A percentile compares a stretch with the other conserved stretches of the same genome.
phyloP scores from a whole-genome alignment of 2,113 vertebrate species.

The Seriola rivoliana region DNA sequence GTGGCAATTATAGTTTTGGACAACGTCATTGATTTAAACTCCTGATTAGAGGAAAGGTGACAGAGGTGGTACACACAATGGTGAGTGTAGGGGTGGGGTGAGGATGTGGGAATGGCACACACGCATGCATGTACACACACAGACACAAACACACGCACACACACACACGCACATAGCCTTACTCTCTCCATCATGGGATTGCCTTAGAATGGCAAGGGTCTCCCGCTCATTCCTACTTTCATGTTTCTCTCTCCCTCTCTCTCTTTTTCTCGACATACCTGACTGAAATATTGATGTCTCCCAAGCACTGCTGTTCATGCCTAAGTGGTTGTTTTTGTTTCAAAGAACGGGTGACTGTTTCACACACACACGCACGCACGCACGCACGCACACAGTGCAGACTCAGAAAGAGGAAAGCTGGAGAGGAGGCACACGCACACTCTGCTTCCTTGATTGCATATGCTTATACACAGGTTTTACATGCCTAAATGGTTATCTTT shows the following conservation, averaged over 20 bases:
- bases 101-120: constrained; percentile 61
- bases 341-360: constrained; percentile 57
- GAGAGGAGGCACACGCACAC: not conserved
- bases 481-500: not conserved
- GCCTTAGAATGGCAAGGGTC: constrained; percentile 67
- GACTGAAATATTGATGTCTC: constrained; percentile 83
- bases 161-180: constrained; percentile 42
- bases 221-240: constrained; percentile 59
- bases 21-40: constrained; percentile 88
- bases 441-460: constrained; percentile 15
- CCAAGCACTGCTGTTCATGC: constrained; percentile 72
- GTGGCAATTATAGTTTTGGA: constrained; percentile 88
- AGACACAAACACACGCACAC: not conserved
- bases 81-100: constrained; percentile 66
- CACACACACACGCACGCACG: constrained; percentile 27
- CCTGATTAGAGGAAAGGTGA: constrained; percentile 86
- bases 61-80: constrained; percentile 81
- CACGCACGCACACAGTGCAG: constrained; percentile 28
- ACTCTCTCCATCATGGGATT: constrained; percentile 69
- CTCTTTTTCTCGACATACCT: constrained; percentile 75
- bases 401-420: not conserved
- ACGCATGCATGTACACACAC: constrained; percentile 1
- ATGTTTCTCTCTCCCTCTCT: constrained; percentile 58
- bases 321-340: constrained; percentile 80
- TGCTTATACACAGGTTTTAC: not conserved